Evolutionary conservation across 2,888 invertebrate genomes (phyloP).

Genomic region (Trichacis sp.): DNA sequence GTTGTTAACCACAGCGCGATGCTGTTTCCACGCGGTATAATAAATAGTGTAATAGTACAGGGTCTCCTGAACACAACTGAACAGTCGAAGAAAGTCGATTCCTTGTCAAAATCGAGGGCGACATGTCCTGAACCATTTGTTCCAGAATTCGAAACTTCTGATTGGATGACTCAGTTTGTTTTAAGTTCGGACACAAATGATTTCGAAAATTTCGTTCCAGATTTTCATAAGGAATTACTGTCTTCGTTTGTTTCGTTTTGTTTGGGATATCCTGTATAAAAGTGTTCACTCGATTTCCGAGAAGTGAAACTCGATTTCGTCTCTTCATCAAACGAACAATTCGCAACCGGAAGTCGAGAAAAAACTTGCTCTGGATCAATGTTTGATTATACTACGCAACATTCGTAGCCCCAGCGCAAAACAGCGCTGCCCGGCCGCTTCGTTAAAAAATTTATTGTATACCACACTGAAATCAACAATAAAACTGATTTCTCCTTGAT

Average conservation of each 20-base stretch:
- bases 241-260: no score
- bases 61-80: no score
- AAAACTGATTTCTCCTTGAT: conserved; percentile 58
- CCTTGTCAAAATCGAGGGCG: no score
- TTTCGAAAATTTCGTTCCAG: no score
- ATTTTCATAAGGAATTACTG: no score
- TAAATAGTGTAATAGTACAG: conserved; percentile 37
- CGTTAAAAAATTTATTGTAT: conserved; percentile 64
- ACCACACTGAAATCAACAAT: conserved; percentile 63
- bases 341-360: conserved; percentile 54
- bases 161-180: no score
- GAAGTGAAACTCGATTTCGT: conserved; percentile 17
- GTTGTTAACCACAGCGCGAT: conserved; percentile 8
- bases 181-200: no score
- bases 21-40: conserved; percentile 37
- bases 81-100: no score
- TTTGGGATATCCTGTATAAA: no score
- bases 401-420: conserved; percentile 56
- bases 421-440: conserved; percentile 52
- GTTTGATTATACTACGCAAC: conserved; percentile 68
- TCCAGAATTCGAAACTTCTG: no score
- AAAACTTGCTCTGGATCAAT: conserved; percentile 58
- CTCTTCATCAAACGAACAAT: not conserved
- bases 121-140: no score
- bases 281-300: conserved; percentile 45